Evolutionary conservation across 1,140 invertebrate genomes (phyloP).

Genomic region (Colletes gigas): DNA sequence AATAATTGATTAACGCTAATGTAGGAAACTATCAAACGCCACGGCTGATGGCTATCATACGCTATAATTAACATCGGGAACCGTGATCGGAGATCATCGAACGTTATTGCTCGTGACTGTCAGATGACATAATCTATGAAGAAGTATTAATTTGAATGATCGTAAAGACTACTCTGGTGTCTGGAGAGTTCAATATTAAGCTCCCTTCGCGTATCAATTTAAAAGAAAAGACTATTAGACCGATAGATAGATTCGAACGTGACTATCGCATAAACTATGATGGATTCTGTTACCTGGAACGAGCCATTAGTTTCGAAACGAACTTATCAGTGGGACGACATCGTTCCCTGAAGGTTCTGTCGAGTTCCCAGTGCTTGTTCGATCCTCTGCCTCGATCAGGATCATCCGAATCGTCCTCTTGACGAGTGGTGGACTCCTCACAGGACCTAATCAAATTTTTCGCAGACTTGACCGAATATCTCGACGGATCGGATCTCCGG

Average conservation of each 20-base stretch:
- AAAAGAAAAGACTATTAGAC: too few species aligned
- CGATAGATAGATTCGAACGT: too few species aligned
- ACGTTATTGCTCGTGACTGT: neutral
- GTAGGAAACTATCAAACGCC: slow-evolving; percentile 14
- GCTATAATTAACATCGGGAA: neutral
- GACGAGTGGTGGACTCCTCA: slow-evolving; percentile 11
- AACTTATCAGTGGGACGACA: slow-evolving; percentile 38
- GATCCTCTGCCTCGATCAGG: slow-evolving; percentile 17
- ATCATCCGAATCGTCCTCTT: slow-evolving; percentile 35
- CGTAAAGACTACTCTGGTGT: too few species aligned
- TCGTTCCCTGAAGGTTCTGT: slow-evolving; percentile 38
- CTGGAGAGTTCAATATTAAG: too few species aligned
- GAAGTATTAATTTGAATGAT: neutral
- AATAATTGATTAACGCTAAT: slow-evolving; percentile 17
- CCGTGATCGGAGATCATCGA: neutral
- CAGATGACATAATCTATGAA: neutral
- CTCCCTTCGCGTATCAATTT: too few species aligned
- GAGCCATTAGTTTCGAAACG: slow-evolving; percentile 45
- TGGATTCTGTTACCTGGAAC: slow-evolving; percentile 23
- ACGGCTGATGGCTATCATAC: slow-evolving; percentile 6
- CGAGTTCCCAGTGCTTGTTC: slow-evolving; percentile 16
- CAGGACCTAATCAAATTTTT: slow-evolving; percentile 30
- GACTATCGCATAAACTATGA: too few species aligned
- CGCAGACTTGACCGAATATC: slow-evolving; percentile 3
- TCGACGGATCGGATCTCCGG: slow-evolving; percentile 16